phyloP scores from a whole-genome alignment of 2,888 invertebrate species.

The Drosophila leonis region DNA sequence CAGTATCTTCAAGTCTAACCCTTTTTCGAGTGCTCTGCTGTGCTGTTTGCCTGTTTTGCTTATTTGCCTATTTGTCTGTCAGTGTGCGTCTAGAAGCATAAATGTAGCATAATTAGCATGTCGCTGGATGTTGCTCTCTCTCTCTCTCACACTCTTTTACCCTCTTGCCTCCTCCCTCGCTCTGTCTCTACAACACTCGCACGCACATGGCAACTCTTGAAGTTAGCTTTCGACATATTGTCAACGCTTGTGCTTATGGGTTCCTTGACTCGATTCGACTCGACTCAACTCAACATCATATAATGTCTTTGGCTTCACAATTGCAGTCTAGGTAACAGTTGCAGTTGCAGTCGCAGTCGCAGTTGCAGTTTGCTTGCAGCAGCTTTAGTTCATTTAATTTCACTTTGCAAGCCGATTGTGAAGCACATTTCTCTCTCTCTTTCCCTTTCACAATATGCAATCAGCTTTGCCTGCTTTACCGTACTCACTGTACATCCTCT shows the following conservation, averaged over 20 bases:
- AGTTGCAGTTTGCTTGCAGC: not conserved
- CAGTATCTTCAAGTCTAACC: not conserved
- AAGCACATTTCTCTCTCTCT: constrained; percentile 1
- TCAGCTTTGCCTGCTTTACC: constrained; percentile 30
- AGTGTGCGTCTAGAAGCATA: constrained; percentile 42
- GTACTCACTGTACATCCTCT: not conserved
- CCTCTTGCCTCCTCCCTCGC: not conserved
- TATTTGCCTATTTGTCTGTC: constrained; percentile 10
- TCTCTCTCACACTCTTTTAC: not conserved
- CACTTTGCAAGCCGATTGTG: constrained; percentile 40
- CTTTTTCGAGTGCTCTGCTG: not conserved
- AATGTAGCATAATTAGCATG: constrained; percentile 77
- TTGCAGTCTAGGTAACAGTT: constrained; percentile 6
- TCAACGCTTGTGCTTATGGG: constrained; percentile 65
- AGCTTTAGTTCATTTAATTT: constrained; percentile 73
- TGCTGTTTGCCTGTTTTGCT: not conserved
- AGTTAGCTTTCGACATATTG: constrained; percentile 49
- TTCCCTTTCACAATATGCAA: constrained; percentile 52
- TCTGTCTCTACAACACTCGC: not conserved
- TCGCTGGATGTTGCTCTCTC: constrained; percentile 36
- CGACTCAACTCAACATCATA: not conserved
- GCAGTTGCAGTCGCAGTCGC: not conserved
- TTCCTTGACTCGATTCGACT: constrained; percentile 66
- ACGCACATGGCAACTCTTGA: constrained; percentile 5
- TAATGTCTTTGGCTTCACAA: constrained; percentile 22